phyloP scores from a whole-genome alignment of 2,888 invertebrate genomes.

The Aporophyla nigra region DNA sequence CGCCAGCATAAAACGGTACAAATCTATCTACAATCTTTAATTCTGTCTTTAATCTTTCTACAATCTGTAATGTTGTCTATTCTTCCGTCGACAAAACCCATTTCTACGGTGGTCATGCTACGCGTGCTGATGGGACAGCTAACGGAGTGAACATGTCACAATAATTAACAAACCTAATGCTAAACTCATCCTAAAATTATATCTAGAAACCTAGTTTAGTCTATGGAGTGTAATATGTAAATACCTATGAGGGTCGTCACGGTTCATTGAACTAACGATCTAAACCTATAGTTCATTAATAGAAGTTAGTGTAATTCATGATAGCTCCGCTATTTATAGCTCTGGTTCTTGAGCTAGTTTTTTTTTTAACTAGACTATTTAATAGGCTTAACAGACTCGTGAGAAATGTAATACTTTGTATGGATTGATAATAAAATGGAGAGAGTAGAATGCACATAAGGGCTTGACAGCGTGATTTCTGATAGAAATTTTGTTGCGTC shows the following conservation, averaged over 20 bases:
- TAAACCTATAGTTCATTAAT: background rate
- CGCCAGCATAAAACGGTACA: too few relatives aligned
- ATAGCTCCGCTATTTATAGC: slow-evolving; percentile 4
- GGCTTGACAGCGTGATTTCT: too few relatives aligned
- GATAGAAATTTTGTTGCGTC: too few relatives aligned
- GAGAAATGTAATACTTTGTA: background rate
- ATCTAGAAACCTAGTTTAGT: background rate
- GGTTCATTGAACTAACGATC: slow-evolving; percentile 32
- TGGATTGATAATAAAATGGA: background rate
- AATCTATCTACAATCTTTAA: too few relatives aligned
- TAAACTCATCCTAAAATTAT: background rate
- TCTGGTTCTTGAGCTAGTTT: slow-evolving; percentile 1
- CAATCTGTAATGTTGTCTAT: too few relatives aligned
- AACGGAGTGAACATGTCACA: background rate
- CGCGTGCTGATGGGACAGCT: background rate
- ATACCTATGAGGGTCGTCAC: background rate
- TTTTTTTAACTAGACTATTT: background rate
- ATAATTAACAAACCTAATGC: background rate
- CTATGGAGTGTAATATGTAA: slow-evolving; percentile 4
- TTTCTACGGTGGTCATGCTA: too few relatives aligned
- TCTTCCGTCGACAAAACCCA: too few relatives aligned
- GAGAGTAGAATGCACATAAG: background rate
- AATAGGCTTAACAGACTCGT: background rate
- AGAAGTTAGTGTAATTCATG: slow-evolving; percentile 18
- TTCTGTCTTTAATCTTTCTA: too few relatives aligned